Conservation (phyloP, 1,140 invertebrate genomes). For the Parasteatoda tepidariorum region DNA sequence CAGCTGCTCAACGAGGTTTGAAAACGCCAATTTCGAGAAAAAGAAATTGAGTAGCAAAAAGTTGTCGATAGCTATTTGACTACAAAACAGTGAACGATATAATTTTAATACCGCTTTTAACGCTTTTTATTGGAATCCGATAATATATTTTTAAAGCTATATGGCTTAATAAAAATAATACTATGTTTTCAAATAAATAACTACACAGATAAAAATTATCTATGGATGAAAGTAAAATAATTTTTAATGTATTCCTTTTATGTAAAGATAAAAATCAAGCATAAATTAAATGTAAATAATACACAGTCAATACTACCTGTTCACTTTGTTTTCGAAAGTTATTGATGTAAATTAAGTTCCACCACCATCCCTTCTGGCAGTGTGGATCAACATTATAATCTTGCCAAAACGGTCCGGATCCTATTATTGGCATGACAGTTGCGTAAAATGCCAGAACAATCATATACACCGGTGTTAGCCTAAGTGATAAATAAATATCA, state of each 20-base stretch:
- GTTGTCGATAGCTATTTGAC: too few species aligned
- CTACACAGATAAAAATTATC: not conserved
- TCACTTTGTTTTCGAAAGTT: constrained; percentile 51
- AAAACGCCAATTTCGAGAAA: too few species aligned
- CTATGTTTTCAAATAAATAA: too few species aligned
- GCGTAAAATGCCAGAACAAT: constrained; percentile 20
- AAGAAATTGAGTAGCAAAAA: too few species aligned
- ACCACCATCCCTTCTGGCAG: constrained; percentile 64
- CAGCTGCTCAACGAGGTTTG: too few species aligned
- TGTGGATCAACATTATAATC: not conserved
- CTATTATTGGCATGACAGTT: constrained; percentile 12
- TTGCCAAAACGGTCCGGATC: constrained; percentile 56
- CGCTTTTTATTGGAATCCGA: too few species aligned
- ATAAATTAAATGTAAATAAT: not conserved
- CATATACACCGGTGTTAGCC: constrained; percentile 52
- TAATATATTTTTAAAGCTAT: not conserved
- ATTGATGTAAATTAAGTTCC: constrained; percentile 62
- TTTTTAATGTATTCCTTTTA: not conserved
- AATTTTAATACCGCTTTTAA: too few species aligned
- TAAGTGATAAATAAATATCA: not conserved
- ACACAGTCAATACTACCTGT: not conserved
- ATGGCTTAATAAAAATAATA: not conserved
- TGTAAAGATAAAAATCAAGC: not conserved
- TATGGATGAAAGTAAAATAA: not conserved
- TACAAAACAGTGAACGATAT: too few species aligned